These are phyloP conservation scores for Vannuccia rotundouncinata DNA, from an alignment of 2,888 invertebrate genomes.

Conservation along the genomic window DNA sequence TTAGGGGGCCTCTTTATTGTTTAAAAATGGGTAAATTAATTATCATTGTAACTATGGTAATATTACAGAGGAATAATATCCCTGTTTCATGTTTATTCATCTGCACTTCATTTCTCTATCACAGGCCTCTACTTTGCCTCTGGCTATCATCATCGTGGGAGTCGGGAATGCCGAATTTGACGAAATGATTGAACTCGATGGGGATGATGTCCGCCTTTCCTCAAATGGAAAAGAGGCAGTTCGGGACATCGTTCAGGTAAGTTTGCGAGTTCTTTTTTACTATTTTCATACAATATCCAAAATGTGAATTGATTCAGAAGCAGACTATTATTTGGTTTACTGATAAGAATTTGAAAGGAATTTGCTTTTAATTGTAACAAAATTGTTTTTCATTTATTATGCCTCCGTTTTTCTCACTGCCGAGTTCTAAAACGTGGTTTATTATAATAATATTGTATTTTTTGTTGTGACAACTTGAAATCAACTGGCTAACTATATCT, in stretches of 20 bases:
- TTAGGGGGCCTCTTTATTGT: too few species aligned
- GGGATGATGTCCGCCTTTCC: conserved; percentile 47
- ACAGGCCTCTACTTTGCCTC: conserved; percentile 55
- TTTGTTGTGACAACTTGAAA: too few species aligned
- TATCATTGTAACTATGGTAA: too few species aligned
- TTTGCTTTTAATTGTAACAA: not conserved
- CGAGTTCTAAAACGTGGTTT: not conserved
- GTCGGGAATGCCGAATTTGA: conserved; percentile 56
- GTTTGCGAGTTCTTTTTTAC: too few species aligned
- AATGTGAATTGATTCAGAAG: not conserved
- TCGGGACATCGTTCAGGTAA: conserved; percentile 50
- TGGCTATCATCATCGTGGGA: conserved; percentile 55
- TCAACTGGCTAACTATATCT: too few species aligned
- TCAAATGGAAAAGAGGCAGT: conserved; percentile 46
- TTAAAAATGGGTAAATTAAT: too few species aligned
- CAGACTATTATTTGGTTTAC: not conserved
- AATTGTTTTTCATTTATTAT: conserved; percentile 19
- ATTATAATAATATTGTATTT: not conserved
- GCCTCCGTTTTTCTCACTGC: not conserved
- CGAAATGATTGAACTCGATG: conserved; percentile 51
- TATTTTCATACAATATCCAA: too few species aligned
- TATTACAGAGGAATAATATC: too few species aligned
- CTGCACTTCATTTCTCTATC: not conserved
- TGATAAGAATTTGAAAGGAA: too few species aligned
- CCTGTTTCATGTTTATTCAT: not conserved